These are phyloP conservation scores for Orthosia cruda DNA, from an alignment of 2,888 invertebrate genomes.

Conservation along the genomic window DNA sequence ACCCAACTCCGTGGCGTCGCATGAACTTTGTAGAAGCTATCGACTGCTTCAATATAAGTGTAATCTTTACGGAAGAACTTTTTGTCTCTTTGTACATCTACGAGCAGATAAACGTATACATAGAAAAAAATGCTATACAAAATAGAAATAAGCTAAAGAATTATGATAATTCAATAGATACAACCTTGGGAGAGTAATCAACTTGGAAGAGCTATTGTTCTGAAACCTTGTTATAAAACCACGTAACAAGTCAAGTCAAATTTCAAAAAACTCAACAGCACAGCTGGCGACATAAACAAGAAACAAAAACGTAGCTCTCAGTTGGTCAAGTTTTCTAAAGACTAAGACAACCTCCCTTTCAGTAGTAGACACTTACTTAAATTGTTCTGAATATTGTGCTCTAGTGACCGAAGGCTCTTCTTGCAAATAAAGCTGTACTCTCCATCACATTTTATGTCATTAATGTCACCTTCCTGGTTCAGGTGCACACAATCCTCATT, in stretches of 20 bases:
- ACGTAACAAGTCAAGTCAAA: no score
- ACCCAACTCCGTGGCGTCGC: slow-evolving; percentile 3
- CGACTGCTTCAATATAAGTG: slow-evolving; percentile 60
- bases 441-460: slow-evolving; percentile 77
- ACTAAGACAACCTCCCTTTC: not conserved
- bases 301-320: no score
- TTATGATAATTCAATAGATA: no score
- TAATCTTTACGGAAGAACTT: slow-evolving; percentile 69
- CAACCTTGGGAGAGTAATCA: no score
- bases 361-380: slow-evolving; percentile 67
- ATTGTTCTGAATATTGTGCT: slow-evolving; percentile 76
- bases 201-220: not conserved
- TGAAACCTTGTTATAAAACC: not conserved
- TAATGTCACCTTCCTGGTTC: slow-evolving; percentile 70
- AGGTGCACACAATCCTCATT: slow-evolving; percentile 77
- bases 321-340: no score
- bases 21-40: slow-evolving; percentile 33
- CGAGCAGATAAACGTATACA: not conserved
- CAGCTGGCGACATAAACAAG: no score
- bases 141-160: not conserved
- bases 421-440: slow-evolving; percentile 83
- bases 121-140: not conserved
- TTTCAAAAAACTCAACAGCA: no score
- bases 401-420: slow-evolving; percentile 75
- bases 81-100: slow-evolving; percentile 45